Evolutionary conservation across 2,888 invertebrate species (phyloP).

Genomic region (Cyrtodaria siliqua): DNA sequence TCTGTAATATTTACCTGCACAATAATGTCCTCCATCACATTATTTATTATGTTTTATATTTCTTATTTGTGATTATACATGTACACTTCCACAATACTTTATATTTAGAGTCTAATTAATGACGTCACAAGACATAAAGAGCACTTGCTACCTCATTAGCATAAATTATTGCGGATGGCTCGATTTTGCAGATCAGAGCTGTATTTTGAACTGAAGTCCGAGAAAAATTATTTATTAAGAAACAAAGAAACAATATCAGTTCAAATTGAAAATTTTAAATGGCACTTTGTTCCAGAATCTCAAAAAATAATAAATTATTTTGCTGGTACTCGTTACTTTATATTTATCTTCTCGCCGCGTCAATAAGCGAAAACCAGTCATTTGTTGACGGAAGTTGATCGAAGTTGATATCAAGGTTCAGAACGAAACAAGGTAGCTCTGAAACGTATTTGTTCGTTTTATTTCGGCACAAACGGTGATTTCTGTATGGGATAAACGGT

Average conservation of each 20-base stretch:
- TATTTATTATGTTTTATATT: constrained; percentile 72
- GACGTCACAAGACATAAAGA: constrained; percentile 81
- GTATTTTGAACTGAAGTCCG: neutral
- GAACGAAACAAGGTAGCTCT: too few relatives aligned
- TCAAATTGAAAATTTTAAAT: constrained; percentile 24
- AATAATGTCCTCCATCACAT: constrained; percentile 76
- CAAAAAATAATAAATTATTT: neutral
- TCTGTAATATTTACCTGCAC: constrained; percentile 74
- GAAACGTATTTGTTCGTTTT: too few relatives aligned
- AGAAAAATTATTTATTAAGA: neutral
- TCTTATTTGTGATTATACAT: constrained; percentile 65
- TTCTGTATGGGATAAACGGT: too few relatives aligned
- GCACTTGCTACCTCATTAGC: constrained; percentile 78
- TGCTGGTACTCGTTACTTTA: neutral
- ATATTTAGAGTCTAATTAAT: constrained; percentile 85
- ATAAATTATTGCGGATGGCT: constrained; percentile 74
- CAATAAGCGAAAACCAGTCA: neutral
- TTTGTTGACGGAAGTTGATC: constrained; percentile 32
- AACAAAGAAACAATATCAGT: neutral
- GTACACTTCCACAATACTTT: constrained; percentile 81
- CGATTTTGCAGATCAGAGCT: neutral
- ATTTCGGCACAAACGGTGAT: too few relatives aligned
- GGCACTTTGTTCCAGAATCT: neutral
- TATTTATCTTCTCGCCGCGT: neutral
- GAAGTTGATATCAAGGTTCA: constrained; percentile 9